Conservation (phyloP, 2,113 vertebrate genomes). For the Motacilla alba region DNA sequence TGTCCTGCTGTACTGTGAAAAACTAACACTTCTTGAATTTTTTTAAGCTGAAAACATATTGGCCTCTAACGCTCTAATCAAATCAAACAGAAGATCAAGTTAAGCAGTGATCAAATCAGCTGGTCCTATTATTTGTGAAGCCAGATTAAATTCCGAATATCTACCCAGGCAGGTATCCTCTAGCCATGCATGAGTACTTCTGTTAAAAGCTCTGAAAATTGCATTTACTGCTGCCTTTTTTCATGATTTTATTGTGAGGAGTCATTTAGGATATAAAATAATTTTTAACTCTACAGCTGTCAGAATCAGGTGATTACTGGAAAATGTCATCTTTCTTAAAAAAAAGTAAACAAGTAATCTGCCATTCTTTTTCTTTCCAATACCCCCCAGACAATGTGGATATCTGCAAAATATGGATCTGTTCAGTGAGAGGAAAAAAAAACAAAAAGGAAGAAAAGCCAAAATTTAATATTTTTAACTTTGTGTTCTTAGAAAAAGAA, state of each 20-base stretch:
- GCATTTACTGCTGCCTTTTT: not conserved
- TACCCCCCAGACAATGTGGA: not conserved
- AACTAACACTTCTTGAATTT: conserved; percentile 15
- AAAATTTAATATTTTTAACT: not conserved
- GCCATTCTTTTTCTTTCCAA: not conserved
- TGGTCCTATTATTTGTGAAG: not conserved
- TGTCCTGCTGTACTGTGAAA: not conserved
- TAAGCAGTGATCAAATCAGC: not conserved
- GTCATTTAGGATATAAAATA: not conserved
- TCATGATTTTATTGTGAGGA: not conserved
- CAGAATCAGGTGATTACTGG: not conserved
- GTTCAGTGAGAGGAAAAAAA: not conserved
- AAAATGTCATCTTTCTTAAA: not conserved
- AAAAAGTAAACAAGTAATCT: not conserved
- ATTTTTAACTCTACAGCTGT: not conserved
- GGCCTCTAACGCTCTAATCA: not conserved
- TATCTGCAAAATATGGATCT: not conserved
- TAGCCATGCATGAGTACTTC: not conserved
- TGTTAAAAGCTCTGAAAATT: not conserved
- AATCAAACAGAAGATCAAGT: conserved; percentile 29
- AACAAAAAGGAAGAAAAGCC: not conserved
- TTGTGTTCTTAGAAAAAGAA: not conserved
- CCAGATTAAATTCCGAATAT: not conserved
- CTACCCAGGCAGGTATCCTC: not conserved
- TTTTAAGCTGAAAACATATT: conserved; percentile 42